Evolutionary conservation across 2,888 invertebrate species (phyloP).

Genomic region (Leptura quadrifasciata): DNA sequence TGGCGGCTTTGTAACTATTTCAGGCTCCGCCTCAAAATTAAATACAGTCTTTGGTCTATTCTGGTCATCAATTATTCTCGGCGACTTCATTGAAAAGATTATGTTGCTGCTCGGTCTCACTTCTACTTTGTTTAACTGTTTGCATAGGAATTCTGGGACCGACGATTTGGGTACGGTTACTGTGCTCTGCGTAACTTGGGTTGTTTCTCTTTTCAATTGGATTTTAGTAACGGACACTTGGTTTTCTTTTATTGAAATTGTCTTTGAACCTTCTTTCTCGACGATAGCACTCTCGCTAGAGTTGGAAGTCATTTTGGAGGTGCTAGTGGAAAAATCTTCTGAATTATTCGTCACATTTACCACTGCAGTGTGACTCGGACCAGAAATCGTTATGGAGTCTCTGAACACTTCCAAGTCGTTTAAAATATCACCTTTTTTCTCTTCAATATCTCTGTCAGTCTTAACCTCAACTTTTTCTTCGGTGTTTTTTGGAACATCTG

Average conservation of each 20-base stretch:
- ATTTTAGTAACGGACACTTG: constrained; percentile 78
- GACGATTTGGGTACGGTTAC: constrained; percentile 66
- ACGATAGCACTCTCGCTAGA: constrained; percentile 47
- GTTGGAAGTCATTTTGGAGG: constrained; percentile 28
- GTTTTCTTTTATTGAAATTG: constrained; percentile 64
- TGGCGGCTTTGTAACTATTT: constrained; percentile 51
- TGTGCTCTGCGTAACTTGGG: constrained; percentile 70
- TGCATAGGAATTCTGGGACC: constrained; percentile 83
- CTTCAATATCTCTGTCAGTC: constrained; percentile 43
- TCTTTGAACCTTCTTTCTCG: constrained; percentile 59
- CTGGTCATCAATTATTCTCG: constrained; percentile 63
- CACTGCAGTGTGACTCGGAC: constrained; percentile 69
- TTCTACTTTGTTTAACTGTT: constrained; percentile 83
- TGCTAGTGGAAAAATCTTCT: constrained; percentile 49
- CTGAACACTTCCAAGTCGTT: constrained; percentile 35
- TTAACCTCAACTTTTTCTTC: constrained; percentile 36
- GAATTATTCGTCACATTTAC: constrained; percentile 64
- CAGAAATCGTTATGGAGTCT: constrained; percentile 66
- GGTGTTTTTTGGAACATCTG: background rate
- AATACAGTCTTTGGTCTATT: constrained; percentile 63
- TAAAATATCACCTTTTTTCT: constrained; percentile 33
- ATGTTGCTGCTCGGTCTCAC: constrained; percentile 79
- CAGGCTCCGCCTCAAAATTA: constrained; percentile 55
- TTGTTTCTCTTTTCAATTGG: constrained; percentile 76
- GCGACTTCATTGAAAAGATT: constrained; percentile 79